A percentile compares a stretch with the other conserved stretches of the same genome.
Evolutionary conservation across 2,888 invertebrate species (phyloP).

Genomic region (Autographa pulchrina): DNA sequence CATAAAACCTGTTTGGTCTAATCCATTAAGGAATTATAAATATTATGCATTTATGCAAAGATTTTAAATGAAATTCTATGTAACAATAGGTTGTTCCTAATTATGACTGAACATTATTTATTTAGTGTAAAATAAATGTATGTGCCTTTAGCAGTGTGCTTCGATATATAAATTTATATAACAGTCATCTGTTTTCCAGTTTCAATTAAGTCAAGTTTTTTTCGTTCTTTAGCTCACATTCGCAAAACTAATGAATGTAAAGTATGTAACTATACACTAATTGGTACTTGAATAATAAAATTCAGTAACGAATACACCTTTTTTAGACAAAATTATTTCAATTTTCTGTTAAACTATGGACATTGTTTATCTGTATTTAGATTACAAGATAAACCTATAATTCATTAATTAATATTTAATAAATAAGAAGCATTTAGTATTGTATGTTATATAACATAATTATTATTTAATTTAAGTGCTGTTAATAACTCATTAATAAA

Average conservation of each 20-base stretch:
- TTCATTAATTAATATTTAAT: neutral
- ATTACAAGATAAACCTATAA: neutral
- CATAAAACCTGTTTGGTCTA: neutral
- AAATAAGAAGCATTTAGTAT: slow-evolving; percentile 4
- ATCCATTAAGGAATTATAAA: neutral
- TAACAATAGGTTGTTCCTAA: slow-evolving; percentile 41
- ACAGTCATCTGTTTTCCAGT: neutral
- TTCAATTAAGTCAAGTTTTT: neutral
- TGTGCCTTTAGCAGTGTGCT: slow-evolving; percentile 43
- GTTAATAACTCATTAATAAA: slow-evolving; percentile 12
- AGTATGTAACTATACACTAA: too few relatives aligned
- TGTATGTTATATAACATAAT: neutral
- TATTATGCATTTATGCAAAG: slow-evolving; percentile 6
- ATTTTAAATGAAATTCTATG: slow-evolving; percentile 31
- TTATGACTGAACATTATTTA: slow-evolving; percentile 45
- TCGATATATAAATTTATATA: slow-evolving; percentile 9
- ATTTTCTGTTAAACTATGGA: too few relatives aligned
- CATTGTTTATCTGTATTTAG: too few relatives aligned
- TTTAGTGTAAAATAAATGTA: slow-evolving; percentile 31
- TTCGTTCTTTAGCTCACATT: too few relatives aligned
- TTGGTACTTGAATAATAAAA: too few relatives aligned
- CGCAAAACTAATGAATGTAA: too few relatives aligned
- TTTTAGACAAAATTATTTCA: too few relatives aligned
- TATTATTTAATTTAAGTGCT: slow-evolving; percentile 17
- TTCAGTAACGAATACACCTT: too few relatives aligned